A percentile compares a stretch with the other conserved stretches of the same genome.
phyloP scores from a whole-genome alignment of 1,140 invertebrate genomes.

The Drosophila erecta region DNA sequence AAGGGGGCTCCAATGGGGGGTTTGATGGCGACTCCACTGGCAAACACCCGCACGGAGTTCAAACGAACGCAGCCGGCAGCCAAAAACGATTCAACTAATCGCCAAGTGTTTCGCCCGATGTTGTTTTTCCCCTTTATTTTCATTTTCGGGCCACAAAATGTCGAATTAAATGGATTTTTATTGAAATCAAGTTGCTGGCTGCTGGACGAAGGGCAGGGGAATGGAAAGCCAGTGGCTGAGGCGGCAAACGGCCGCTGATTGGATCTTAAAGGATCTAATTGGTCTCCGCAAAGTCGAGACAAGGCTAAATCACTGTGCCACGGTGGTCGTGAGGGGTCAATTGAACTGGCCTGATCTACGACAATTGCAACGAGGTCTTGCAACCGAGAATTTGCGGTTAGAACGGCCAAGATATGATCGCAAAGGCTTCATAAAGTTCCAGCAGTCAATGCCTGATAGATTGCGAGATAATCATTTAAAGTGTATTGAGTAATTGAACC shows the following conservation, averaged over 20 bases:
- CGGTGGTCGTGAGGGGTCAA: constrained; percentile 52
- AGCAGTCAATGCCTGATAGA: constrained; percentile 20
- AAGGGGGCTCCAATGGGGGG: background rate
- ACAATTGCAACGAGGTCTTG: constrained; percentile 41
- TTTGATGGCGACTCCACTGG: constrained; percentile 22
- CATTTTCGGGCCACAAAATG: constrained; percentile 72
- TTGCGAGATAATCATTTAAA: constrained; percentile 43
- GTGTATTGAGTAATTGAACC: constrained; percentile 48
- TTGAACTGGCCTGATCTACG: constrained; percentile 39
- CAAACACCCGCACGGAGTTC: constrained; percentile 72
- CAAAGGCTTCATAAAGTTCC: constrained; percentile 34
- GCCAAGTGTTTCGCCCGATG: constrained; percentile 62
- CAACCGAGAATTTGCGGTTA: constrained; percentile 10
- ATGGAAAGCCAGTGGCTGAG: constrained; percentile 21
- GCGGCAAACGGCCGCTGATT: constrained; percentile 55
- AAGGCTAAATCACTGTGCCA: constrained; percentile 50
- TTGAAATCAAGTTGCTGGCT: constrained; percentile 67
- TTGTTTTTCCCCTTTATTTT: constrained; percentile 13
- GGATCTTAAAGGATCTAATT: constrained; percentile 74
- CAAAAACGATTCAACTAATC: constrained; percentile 73
- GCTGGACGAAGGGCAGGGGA: background rate
- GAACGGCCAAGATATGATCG: constrained; percentile 41
- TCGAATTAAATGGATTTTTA: constrained; percentile 83
- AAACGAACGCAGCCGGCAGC: constrained; percentile 72
- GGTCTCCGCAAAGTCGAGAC: constrained; percentile 45